These are phyloP conservation scores for Caenorhabditis parvicauda DNA, from an alignment of 2,888 invertebrate species.

Conservation along the genomic window DNA sequence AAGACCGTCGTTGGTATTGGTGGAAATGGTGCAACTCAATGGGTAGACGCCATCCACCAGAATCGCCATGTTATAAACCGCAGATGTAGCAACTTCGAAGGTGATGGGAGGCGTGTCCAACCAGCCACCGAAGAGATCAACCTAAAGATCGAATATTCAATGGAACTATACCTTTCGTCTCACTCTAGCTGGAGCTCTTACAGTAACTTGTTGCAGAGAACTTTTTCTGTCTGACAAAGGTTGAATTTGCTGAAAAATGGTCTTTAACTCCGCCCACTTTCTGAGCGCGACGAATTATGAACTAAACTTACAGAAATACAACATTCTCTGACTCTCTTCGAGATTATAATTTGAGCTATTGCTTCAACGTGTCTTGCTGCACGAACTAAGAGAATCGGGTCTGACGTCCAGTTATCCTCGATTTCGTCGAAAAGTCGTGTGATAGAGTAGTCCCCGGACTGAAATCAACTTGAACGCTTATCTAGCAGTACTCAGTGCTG, in stretches of 20 bases:
- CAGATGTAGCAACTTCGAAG: constrained; percentile 66
- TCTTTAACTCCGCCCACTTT: too few relatives aligned
- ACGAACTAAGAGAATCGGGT: constrained; percentile 65
- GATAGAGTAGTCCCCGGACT: background rate
- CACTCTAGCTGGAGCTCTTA: background rate
- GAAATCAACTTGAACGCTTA: too few relatives aligned
- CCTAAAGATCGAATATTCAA: constrained; percentile 16
- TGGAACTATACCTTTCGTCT: background rate
- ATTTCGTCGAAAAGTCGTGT: constrained; percentile 6
- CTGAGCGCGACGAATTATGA: background rate
- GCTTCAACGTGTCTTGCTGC: constrained; percentile 68
- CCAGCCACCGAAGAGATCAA: constrained; percentile 67
- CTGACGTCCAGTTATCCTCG: constrained; percentile 63
- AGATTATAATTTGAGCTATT: constrained; percentile 61
- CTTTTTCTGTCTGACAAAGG: background rate
- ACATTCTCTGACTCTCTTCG: constrained; percentile 4
- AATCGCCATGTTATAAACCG: constrained; percentile 66
- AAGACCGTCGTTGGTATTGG: background rate
- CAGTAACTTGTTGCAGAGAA: too few relatives aligned
- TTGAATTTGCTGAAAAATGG: background rate
- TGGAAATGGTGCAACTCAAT: constrained; percentile 5
- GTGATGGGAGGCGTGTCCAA: constrained; percentile 70
- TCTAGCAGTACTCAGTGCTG: too few relatives aligned
- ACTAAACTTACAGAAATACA: background rate
- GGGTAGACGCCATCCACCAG: constrained; percentile 65